Evolutionary conservation across 2,888 invertebrate genomes (phyloP).

Genomic region (Taphrorychus bicolor): DNA sequence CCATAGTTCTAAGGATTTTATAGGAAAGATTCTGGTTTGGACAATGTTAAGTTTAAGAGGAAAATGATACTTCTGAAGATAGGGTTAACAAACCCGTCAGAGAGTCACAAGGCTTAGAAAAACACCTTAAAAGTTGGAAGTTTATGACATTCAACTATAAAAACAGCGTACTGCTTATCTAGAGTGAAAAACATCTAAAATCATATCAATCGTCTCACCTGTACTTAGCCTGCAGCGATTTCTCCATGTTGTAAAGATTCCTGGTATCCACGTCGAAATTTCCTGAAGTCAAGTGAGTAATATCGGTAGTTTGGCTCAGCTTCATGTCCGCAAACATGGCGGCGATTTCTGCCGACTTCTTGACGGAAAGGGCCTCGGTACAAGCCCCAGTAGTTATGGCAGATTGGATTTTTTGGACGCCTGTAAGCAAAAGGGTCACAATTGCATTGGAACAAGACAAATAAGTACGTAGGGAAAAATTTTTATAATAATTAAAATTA

Average conservation of each 20-base stretch:
- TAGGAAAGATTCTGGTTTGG: too few species aligned
- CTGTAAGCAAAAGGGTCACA: constrained; percentile 1
- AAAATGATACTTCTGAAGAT: too few species aligned
- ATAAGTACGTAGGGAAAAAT: too few species aligned
- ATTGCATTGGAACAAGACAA: background rate
- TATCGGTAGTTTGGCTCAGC: constrained; percentile 74
- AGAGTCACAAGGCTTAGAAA: too few species aligned
- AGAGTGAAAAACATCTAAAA: background rate
- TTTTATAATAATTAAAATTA: too few species aligned
- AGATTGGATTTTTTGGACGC: constrained; percentile 38
- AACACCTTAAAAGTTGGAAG: too few species aligned
- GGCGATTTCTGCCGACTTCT: constrained; percentile 88
- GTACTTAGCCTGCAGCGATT: constrained; percentile 44
- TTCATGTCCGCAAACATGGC: constrained; percentile 83
- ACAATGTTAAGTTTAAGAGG: too few species aligned
- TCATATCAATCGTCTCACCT: constrained; percentile 26
- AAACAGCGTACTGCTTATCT: background rate
- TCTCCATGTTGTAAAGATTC: constrained; percentile 46
- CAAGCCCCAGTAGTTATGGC: constrained; percentile 49
- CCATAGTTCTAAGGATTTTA: too few species aligned
- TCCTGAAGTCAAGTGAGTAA: constrained; percentile 61
- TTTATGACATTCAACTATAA: too few species aligned
- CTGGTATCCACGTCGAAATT: constrained; percentile 46
- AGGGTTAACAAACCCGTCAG: too few species aligned
- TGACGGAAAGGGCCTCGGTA: constrained; percentile 78